Base-by-base conservation (phyloP, 2,888 invertebrate genomes). In the Noctua janthina region DNA sequence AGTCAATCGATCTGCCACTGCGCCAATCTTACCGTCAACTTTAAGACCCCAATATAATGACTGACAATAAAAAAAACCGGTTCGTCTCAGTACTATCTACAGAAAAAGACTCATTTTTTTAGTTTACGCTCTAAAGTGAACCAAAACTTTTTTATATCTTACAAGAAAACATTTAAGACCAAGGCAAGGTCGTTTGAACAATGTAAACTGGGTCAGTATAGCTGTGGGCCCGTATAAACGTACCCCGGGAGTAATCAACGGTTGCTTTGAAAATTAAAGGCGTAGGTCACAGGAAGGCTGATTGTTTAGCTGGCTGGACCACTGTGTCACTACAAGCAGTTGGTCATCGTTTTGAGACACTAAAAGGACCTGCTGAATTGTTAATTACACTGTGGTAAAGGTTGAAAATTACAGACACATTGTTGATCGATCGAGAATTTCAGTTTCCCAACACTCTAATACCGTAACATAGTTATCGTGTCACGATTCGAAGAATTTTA, bases 161-260 rank as follows among this genome's bases (percentile, higher is more conserved):
- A 73, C 56, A 76, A 81, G 76, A 79, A 78, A 81, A 76, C 20
- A 66, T 78, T 39, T 71, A 82, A 46, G 76, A 83, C 71, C 66
- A 77, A 76, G 59, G 66, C 73, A 81, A 86, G 81, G 84, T 82
- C 62, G 67, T 78, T 83, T 78, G 56, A 56, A 85, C 81, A 88
- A 80, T 86, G 68, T 76, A 84, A 90, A 90, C 76, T 88, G 79
- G 90, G 91, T 90, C 91, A 82, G 71, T 71, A 59, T 79, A 70
- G 66, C 78, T 81, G 79, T 77, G 74, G 71, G 71, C 73, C 67
- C 71, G 69, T 79, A 75, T 82, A 75, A 73, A 43, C 59, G 74
- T 23, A 35, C 75, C 87, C 77, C 66, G 56, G 59, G 76, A 80
- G 86, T 89, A 90, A 87, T 87, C 88, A 90, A 84, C 83, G 67